These are phyloP conservation scores for Lasioglossum marginatum DNA, from an alignment of 2,888 invertebrate species.

Conservation along the genomic window DNA sequence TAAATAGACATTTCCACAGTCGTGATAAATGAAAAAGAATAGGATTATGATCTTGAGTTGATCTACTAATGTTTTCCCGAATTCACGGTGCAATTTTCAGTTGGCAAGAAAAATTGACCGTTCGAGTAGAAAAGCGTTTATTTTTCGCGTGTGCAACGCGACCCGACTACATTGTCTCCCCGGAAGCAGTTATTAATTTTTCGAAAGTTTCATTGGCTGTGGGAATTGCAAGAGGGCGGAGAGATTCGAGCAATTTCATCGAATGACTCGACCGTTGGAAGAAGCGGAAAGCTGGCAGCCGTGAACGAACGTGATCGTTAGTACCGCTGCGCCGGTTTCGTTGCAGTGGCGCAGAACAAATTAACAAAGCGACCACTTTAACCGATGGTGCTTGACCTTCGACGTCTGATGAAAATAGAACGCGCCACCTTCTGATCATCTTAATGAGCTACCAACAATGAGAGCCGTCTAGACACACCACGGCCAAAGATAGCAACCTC, in stretches of 20 bases:
- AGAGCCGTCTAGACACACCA: constrained; percentile 45
- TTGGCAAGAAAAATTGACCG: not conserved
- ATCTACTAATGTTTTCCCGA: not conserved
- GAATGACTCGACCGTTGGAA: constrained; percentile 36
- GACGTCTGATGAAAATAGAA: constrained; percentile 50
- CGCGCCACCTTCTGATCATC: constrained; percentile 37
- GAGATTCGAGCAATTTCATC: constrained; percentile 12
- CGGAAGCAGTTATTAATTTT: not conserved
- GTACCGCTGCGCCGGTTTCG: constrained; percentile 16
- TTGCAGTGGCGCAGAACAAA: constrained; percentile 39
- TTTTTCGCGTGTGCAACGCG: not conserved
- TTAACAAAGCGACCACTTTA: constrained; percentile 55
- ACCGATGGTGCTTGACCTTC: constrained; percentile 52
- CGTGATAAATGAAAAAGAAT: not conserved
- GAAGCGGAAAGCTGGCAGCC: constrained; percentile 10
- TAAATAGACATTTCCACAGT: not conserved
- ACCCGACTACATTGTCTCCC: not conserved
- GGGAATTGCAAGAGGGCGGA: not conserved
- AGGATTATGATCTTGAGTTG: not conserved
- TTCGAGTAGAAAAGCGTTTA: not conserved
- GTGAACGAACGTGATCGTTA: constrained; percentile 22
- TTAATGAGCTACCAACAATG: constrained; percentile 41
- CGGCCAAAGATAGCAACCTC: constrained; percentile 38
- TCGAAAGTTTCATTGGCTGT: not conserved
- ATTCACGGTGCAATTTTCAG: not conserved